Evolutionary conservation across 2,113 vertebrate species (phyloP).

Genomic region (Oriolus oriolus): DNA sequence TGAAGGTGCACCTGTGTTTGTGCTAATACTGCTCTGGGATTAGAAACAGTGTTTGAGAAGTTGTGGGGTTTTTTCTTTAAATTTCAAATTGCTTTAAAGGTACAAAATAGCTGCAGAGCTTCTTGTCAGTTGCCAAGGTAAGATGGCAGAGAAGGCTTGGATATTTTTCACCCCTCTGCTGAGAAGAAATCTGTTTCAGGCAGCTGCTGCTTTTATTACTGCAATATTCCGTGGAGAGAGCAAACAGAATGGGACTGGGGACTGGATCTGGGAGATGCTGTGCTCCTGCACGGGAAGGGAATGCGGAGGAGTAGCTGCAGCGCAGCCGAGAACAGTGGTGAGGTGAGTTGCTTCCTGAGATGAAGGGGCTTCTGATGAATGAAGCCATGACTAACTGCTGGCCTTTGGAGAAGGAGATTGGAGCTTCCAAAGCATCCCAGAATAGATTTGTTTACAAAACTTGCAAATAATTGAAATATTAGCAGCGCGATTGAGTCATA

Average conservation of each 20-base stretch:
- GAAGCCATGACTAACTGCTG: neutral
- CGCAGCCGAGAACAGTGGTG: accelerated
- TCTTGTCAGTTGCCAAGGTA: neutral
- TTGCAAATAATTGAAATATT: neutral
- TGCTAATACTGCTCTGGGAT: neutral
- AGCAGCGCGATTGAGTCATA: neutral
- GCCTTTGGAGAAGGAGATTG: neutral
- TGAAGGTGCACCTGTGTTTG: neutral
- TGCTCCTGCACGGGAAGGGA: neutral
- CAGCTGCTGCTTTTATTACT: neutral
- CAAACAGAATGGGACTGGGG: neutral
- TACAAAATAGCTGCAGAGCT: neutral
- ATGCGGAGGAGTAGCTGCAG: neutral
- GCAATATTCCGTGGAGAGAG: neutral
- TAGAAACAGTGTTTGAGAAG: neutral
- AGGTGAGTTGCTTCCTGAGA: neutral
- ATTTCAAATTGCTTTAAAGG: neutral
- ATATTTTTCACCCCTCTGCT: neutral
- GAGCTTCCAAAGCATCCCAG: neutral
- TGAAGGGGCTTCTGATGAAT: neutral
- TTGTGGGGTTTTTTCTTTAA: neutral
- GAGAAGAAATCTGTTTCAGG: neutral
- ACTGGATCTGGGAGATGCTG: neutral
- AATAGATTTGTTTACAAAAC: conserved; percentile 13
- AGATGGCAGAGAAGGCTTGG: neutral